phyloP scores from a whole-genome alignment of 2,888 invertebrate species.

The Scaptomyza reducta region DNA sequence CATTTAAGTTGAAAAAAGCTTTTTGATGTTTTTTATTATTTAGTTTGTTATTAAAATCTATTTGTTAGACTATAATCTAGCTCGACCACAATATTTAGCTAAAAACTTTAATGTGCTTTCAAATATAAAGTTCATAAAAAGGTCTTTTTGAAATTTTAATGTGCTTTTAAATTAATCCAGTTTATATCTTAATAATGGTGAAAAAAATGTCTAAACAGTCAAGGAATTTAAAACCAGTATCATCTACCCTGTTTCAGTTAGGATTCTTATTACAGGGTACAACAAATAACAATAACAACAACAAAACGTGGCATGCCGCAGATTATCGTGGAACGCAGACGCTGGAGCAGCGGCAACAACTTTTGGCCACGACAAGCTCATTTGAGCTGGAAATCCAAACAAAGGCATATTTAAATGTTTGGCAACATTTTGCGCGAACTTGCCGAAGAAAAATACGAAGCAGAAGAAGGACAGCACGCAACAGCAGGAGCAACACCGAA shows the following conservation, averaged over 20 bases:
- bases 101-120: too few species aligned
- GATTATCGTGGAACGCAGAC: slow-evolving; percentile 53
- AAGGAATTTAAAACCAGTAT: not conserved
- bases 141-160: too few species aligned
- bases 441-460: slow-evolving; percentile 14
- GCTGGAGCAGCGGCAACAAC: slow-evolving; percentile 51
- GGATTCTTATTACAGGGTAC: slow-evolving; percentile 27
- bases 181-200: too few species aligned
- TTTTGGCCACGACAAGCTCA: slow-evolving; percentile 62
- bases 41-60: too few species aligned
- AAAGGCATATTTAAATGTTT: slow-evolving; percentile 79
- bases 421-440: slow-evolving; percentile 54
- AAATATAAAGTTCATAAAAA: too few species aligned
- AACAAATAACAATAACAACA: slow-evolving; percentile 24
- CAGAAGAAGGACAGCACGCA: slow-evolving; percentile 28
- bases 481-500: slow-evolving; percentile 28
- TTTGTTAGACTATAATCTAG: too few species aligned
- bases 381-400: slow-evolving; percentile 72
- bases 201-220: too few species aligned
- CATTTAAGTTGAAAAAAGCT: too few species aligned
- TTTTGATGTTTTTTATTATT: too few species aligned
- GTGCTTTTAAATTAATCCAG: too few species aligned
- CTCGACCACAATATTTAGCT: too few species aligned
- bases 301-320: slow-evolving; percentile 37
- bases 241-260: slow-evolving; percentile 2